These are phyloP conservation scores for Protophormia terraenovae DNA, from an alignment of 2,888 invertebrate genomes.

Conservation along the genomic window DNA sequence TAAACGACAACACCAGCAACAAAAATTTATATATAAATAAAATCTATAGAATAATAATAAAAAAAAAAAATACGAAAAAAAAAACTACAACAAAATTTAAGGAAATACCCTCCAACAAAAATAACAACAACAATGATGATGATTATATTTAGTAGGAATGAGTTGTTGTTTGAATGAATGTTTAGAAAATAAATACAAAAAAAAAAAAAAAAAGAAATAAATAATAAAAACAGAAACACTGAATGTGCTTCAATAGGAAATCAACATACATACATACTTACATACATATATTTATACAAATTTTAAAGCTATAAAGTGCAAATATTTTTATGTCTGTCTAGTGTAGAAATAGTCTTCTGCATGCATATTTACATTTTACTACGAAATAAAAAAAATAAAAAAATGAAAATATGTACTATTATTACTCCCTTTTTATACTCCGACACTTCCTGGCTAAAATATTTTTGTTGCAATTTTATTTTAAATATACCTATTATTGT, in stretches of 20 bases:
- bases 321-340: slow-evolving; percentile 27
- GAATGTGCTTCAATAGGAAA: slow-evolving; percentile 41
- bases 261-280: neutral
- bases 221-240: slow-evolving; percentile 16
- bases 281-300: neutral
- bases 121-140: slow-evolving; percentile 35
- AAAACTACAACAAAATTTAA: slow-evolving; percentile 52
- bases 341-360: neutral
- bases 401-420: too few species aligned
- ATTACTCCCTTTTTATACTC: slow-evolving; percentile 42
- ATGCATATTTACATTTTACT: too few species aligned
- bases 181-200: slow-evolving; percentile 54
- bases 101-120: slow-evolving; percentile 66
- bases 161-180: slow-evolving; percentile 59
- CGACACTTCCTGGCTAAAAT: neutral
- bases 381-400: too few species aligned
- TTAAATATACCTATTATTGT: neutral
- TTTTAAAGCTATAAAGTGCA: neutral
- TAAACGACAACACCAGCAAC: slow-evolving; percentile 42
- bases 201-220: slow-evolving; percentile 8
- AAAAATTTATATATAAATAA: slow-evolving; percentile 47
- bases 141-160: slow-evolving; percentile 46
- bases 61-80: too few species aligned
- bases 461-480: too few species aligned
- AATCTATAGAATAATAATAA: slow-evolving; percentile 57